phyloP scores from a whole-genome alignment of 1,140 invertebrate genomes.

The Yoshiicerus persimilis region DNA sequence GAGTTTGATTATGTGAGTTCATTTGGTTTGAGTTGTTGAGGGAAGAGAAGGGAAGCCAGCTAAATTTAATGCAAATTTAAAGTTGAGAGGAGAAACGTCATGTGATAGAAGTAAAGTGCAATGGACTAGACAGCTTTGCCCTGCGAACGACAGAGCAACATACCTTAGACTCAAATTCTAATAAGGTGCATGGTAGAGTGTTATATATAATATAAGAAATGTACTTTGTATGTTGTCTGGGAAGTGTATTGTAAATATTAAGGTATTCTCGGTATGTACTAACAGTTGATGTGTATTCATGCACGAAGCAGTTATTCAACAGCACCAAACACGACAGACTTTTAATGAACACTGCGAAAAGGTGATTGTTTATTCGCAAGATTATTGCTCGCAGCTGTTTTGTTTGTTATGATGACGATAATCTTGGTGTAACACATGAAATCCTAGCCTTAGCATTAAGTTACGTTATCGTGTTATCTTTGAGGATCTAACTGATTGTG shows the following conservation, averaged over 20 bases:
- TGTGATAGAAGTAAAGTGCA: background rate
- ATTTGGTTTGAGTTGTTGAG: background rate
- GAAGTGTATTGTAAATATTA: background rate
- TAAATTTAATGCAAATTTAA: slow-evolving; percentile 22
- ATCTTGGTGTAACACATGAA: too few species aligned
- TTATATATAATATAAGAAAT: background rate
- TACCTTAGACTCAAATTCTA: background rate
- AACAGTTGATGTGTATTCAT: background rate
- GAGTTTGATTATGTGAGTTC: slow-evolving; percentile 5
- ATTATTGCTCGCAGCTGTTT: background rate
- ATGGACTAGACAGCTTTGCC: background rate
- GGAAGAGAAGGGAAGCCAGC: background rate
- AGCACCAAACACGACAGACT: background rate
- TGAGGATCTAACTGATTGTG: too few species aligned
- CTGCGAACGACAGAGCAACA: too few species aligned
- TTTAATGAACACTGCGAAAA: background rate
- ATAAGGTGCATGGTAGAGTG: background rate
- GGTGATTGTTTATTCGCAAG: background rate
- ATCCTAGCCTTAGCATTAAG: background rate
- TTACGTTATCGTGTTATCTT: background rate
- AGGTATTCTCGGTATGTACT: background rate
- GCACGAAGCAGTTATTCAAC: slow-evolving; percentile 12
- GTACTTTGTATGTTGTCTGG: background rate
- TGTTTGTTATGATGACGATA: background rate
- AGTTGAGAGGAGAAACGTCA: background rate